Evolutionary conservation across 2,797 vertebrate genomes (phyloP), one percentile per base, ranked within the genome.

Genomic region (Pogonophryne albipinna): DNA sequence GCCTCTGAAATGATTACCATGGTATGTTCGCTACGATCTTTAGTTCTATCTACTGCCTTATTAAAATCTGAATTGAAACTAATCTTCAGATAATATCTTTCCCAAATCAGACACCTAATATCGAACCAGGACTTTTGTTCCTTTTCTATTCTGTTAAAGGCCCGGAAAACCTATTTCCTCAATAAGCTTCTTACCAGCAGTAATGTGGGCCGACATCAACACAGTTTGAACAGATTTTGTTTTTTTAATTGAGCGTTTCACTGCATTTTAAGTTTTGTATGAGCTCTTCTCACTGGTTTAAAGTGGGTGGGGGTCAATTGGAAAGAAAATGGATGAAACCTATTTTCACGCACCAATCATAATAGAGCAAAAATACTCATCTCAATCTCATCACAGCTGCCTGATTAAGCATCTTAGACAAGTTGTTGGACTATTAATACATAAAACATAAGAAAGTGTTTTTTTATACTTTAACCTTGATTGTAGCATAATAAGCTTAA

Each of bases 41-140:
- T 62, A 57, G 7, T 49, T 73, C 47, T 58, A 31, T 66, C 41
- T 31, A 44, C 19, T 38, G 55, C 15, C 15, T 76, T 71, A 77
- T 74, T 80, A 71, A 72, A 78, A 66, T 70, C n/a, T 74, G 53
- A 66, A 69, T 64, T 27, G 17, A 76, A 76, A 78, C 64, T 60
- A 61, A 38, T 64, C 49, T 51, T 71, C 41, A 62, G 41, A 63
- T 53, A 79, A 74, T 50, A 74, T 58, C 53, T 74, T 59, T 41
- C 47, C 62, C 53, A 79, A 78, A 83, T 73, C 68, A 82, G 62
- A 72, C 41, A 17, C 27, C 27, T 19, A 20, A 59, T 31, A 62
- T 65, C 13, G 42, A 42, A 64, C 11, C 8, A 58, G 9, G 31
- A 62, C 19, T 51, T 79, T 71, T 74, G 34, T 34, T 76, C 14